Evolutionary conservation across 2,797 vertebrate species (phyloP).

Genomic region (Lindbergichthys nudifrons): DNA sequence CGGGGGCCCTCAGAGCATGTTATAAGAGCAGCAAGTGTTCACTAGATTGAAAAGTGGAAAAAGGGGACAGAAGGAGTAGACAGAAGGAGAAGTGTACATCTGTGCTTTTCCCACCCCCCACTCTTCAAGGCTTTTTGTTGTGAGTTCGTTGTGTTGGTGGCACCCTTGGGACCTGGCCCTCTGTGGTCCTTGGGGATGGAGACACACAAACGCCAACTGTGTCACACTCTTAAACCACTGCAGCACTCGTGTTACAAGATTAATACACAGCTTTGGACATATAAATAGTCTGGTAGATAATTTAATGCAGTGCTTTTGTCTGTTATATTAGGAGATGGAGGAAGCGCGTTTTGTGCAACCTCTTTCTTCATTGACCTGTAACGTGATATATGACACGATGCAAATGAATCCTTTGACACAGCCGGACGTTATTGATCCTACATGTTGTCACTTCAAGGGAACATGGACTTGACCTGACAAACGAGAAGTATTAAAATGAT

Average conservation of each 20-base stretch:
- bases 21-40: conserved; percentile 48
- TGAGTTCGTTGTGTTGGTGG: conserved; percentile 36
- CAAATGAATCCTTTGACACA: conserved; percentile 26
- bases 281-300: conserved; percentile 22
- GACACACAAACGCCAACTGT: conserved; percentile 48
- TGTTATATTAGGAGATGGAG: conserved; percentile 5
- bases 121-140: conserved; percentile 52
- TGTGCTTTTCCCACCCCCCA: conserved; percentile 58
- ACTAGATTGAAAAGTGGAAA: conserved; percentile 46
- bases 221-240: conserved; percentile 29
- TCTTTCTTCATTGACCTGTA: conserved; percentile 46
- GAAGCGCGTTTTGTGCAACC: conserved; percentile 1
- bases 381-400: conserved; percentile 33
- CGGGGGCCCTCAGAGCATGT: conserved; percentile 23
- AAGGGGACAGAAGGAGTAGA: conserved; percentile 52
- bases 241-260: conserved; percentile 22
- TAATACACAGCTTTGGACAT: conserved; percentile 17
- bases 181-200: conserved; percentile 39
- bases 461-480: conserved; percentile 12
- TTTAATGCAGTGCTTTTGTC: conserved; percentile 31
- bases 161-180: conserved; percentile 65
- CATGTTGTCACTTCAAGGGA: conserved; percentile 30
- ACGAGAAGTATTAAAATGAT: background rate
- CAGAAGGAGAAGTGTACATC: conserved; percentile 66
- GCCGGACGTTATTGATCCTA: conserved; percentile 48